Conservation (phyloP, 1,140 invertebrate genomes). For the Leptestheria dahalacensis region DNA sequence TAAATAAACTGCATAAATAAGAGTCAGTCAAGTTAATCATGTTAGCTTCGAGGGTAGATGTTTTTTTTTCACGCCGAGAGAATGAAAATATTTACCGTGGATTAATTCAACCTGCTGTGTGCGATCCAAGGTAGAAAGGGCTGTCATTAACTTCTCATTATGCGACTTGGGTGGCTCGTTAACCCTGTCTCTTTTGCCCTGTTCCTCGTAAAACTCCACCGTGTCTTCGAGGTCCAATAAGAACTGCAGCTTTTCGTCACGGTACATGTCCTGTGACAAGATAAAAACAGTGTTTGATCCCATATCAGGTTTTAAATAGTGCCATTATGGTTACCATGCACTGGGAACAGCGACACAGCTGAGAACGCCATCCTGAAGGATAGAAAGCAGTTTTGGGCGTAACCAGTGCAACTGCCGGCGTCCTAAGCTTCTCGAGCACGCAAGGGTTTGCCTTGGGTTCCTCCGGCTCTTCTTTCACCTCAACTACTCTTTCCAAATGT, state of each 20-base stretch:
- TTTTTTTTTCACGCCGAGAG: background rate
- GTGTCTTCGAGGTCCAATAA: constrained; percentile 69
- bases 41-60: too few relatives aligned
- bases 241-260: constrained; percentile 47
- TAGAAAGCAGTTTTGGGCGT: constrained; percentile 40
- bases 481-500: too few relatives aligned
- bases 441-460: too few relatives aligned
- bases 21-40: too few relatives aligned
- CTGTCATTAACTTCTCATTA: constrained; percentile 59
- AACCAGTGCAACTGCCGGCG: constrained; percentile 1
- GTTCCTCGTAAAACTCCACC: constrained; percentile 69
- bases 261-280: constrained; percentile 41
- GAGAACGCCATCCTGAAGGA: constrained; percentile 51
- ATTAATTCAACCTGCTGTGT: constrained; percentile 72
- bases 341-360: constrained; percentile 43
- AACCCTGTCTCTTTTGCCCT: constrained; percentile 39
- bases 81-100: constrained; percentile 31
- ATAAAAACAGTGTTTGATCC: constrained; percentile 14
- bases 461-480: background rate
- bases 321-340: constrained; percentile 29
- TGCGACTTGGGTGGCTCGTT: constrained; percentile 30
- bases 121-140: constrained; percentile 56
- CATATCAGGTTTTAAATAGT: background rate
- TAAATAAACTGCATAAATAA: too few relatives aligned
- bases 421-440: background rate